These are phyloP conservation scores for Taxidea taxus DNA, from an alignment of 2,113 vertebrate species.

Conservation along the genomic window DNA sequence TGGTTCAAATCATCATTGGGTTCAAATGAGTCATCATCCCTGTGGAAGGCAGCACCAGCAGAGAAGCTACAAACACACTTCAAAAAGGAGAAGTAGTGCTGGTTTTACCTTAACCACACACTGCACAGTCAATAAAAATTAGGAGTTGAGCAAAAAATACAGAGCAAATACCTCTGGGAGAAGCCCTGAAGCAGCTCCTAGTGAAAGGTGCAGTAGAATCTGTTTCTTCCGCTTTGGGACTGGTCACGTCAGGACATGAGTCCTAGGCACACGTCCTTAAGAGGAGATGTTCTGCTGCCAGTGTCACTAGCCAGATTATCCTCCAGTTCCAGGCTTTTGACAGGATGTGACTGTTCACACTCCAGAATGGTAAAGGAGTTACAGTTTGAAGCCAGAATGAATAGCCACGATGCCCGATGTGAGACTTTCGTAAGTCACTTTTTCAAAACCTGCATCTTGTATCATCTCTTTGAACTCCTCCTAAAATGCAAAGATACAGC, in stretches of 20 bases:
- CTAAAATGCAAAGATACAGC: constrained; percentile 80
- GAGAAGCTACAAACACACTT: background rate
- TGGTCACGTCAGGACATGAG: background rate
- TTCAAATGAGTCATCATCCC: background rate
- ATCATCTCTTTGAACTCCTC: constrained; percentile 94
- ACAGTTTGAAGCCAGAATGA: constrained; percentile 98
- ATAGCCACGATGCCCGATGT: constrained; percentile 93
- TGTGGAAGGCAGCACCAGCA: background rate
- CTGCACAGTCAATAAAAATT: background rate
- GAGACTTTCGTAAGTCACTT: constrained; percentile 89
- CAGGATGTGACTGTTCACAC: background rate
- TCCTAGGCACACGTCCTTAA: background rate
- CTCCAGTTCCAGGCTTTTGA: background rate
- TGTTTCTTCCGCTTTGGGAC: background rate
- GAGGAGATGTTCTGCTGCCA: background rate
- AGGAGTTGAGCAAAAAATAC: background rate
- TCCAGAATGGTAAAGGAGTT: constrained; percentile 55
- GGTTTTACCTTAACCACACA: background rate
- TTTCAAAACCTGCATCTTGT: constrained; percentile 92
- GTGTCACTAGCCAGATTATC: background rate
- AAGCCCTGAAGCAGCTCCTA: background rate
- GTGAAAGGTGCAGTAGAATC: background rate
- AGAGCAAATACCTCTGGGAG: background rate
- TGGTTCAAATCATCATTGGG: background rate
- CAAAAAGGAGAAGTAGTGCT: background rate